Conservation (phyloP, 2,888 invertebrate genomes). For the Pterobdella sp. region DNA sequence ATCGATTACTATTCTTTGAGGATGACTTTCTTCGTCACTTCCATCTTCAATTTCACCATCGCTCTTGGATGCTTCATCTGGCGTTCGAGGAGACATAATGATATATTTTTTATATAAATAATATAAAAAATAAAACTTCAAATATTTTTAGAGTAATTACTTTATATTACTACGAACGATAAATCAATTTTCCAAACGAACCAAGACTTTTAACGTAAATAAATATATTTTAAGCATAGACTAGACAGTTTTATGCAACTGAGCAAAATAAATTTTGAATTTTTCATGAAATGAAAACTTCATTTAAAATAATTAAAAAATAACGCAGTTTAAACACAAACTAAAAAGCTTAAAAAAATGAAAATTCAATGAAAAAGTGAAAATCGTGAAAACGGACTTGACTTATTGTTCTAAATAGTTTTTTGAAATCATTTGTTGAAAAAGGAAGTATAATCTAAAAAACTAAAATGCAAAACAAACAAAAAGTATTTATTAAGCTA, state of each 20-base stretch:
- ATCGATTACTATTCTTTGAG: background rate
- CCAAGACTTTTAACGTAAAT: too few species aligned
- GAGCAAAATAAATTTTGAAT: background rate
- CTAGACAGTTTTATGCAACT: background rate
- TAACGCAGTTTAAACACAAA: background rate
- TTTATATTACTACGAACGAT: background rate
- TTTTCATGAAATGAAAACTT: background rate
- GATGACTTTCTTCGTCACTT: background rate
- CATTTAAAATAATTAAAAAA: background rate
- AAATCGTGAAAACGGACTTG: too few species aligned
- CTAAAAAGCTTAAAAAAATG: background rate
- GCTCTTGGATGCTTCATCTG: slow-evolving; percentile 6
- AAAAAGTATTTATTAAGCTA: too few species aligned
- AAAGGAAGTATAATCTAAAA: too few species aligned
- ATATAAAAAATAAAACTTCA: too few species aligned
- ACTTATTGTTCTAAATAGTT: too few species aligned
- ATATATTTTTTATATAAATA: background rate
- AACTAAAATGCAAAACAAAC: too few species aligned
- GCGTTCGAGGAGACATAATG: slow-evolving; percentile 7
- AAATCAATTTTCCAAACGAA: background rate
- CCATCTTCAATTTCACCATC: slow-evolving; percentile 10
- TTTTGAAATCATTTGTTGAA: too few species aligned
- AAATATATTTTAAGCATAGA: too few species aligned
- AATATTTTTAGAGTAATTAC: too few species aligned
- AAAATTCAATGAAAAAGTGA: background rate